Conservation (phyloP, 2,113 vertebrate genomes). For the Phaetusa simplex region DNA sequence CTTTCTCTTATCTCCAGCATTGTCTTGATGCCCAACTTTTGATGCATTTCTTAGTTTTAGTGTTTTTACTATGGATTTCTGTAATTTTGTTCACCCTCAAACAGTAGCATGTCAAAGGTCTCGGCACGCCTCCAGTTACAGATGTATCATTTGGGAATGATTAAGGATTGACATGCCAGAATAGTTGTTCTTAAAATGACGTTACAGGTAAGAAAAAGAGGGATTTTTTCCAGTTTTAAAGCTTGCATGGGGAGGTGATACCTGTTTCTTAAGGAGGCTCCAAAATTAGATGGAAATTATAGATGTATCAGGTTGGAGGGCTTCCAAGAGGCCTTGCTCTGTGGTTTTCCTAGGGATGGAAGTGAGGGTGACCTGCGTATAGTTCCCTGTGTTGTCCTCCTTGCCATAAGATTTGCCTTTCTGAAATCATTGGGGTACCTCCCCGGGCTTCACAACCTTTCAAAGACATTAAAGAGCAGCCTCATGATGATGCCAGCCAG, state of each 20-base stretch:
- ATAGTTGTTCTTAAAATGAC: not conserved
- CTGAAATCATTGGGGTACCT: not conserved
- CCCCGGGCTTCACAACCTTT: not conserved
- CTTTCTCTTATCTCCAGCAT: not conserved
- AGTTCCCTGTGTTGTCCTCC: not conserved
- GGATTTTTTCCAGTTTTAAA: not conserved
- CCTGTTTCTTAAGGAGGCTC: not conserved
- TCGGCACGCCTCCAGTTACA: fast-evolving
- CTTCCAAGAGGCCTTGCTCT: not conserved
- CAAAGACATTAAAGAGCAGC: not conserved
- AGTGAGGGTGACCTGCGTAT: not conserved
- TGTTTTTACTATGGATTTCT: not conserved
- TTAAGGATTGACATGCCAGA: not conserved
- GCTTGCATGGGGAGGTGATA: not conserved
- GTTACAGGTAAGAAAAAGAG: not conserved
- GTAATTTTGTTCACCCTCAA: not conserved
- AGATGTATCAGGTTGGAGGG: fast-evolving
- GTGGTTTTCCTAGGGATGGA: not conserved
- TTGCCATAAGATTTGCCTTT: not conserved
- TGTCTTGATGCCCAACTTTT: not conserved
- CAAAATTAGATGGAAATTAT: not conserved
- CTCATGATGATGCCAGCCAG: not conserved
- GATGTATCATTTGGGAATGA: not conserved
- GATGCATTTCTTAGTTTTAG: not conserved
- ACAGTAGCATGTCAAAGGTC: not conserved